Conservation (phyloP, 1,140 invertebrate species). For the Daktulosphaira vitifoliae region DNA sequence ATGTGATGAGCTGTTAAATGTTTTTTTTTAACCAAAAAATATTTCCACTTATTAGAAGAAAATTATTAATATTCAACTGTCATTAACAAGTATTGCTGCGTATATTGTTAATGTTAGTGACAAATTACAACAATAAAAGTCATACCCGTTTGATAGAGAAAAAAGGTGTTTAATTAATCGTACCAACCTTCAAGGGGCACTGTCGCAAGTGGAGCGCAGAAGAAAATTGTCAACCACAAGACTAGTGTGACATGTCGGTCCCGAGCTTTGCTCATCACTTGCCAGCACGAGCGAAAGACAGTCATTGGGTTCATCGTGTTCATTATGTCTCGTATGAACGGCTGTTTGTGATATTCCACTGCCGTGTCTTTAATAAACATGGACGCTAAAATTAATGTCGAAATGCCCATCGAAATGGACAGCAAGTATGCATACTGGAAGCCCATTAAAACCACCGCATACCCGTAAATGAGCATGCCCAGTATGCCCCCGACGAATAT, state of each 20-base stretch:
- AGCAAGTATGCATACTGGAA: neutral
- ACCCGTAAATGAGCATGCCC: constrained; percentile 10
- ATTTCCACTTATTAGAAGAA: too few relatives aligned
- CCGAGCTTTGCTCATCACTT: neutral
- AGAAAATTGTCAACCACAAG: neutral
- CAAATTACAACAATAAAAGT: too few relatives aligned
- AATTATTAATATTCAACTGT: too few relatives aligned
- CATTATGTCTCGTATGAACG: neutral
- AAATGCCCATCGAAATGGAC: neutral
- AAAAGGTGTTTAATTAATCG: neutral
- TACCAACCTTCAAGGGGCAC: neutral
- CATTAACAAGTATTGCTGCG: too few relatives aligned
- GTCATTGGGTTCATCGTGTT: neutral
- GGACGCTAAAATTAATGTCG: neutral
- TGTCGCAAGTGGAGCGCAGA: neutral
- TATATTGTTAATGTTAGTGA: too few relatives aligned
- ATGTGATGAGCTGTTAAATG: too few relatives aligned
- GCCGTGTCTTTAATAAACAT: neutral
- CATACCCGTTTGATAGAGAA: too few relatives aligned
- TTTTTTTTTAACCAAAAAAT: too few relatives aligned
- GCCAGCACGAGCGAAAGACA: neutral
- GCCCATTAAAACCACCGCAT: neutral
- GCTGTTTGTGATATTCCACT: neutral
- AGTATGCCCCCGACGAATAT: neutral
- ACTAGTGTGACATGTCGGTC: neutral